These are phyloP conservation scores for Penaeus chinensis DNA, from an alignment of 1,140 invertebrate species.

Conservation along the genomic window DNA sequence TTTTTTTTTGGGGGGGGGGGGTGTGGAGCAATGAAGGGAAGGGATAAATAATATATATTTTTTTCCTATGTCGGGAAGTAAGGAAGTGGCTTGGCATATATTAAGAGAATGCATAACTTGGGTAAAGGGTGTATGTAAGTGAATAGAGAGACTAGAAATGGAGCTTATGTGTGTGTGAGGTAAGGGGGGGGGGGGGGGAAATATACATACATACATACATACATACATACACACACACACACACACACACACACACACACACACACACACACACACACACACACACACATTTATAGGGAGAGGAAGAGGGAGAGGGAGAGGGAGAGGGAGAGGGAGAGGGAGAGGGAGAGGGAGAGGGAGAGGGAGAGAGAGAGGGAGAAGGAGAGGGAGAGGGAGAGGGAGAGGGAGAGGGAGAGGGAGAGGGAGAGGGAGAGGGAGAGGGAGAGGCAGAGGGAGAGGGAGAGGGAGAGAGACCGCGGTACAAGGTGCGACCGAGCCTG, in stretches of 20 bases:
- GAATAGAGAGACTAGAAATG: no score
- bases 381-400: background rate
- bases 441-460: background rate
- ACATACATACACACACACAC: background rate
- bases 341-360: background rate
- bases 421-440: background rate
- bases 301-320: conserved; percentile 7
- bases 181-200: background rate
- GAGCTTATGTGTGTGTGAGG: no score
- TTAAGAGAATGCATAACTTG: no score
- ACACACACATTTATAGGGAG: background rate
- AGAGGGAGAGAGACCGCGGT: background rate
- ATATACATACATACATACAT: background rate
- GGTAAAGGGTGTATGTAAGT: no score
- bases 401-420: background rate
- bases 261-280: background rate
- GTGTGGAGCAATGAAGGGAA: no score
- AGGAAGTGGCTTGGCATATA: no score
- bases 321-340: background rate
- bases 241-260: background rate
- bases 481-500: background rate
- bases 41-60: no score
- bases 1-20: no score
- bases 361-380: background rate
- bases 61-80: no score